Base-by-base conservation (phyloP, 2,888 invertebrate genomes). In the Gonocerus acuteangulatus region DNA sequence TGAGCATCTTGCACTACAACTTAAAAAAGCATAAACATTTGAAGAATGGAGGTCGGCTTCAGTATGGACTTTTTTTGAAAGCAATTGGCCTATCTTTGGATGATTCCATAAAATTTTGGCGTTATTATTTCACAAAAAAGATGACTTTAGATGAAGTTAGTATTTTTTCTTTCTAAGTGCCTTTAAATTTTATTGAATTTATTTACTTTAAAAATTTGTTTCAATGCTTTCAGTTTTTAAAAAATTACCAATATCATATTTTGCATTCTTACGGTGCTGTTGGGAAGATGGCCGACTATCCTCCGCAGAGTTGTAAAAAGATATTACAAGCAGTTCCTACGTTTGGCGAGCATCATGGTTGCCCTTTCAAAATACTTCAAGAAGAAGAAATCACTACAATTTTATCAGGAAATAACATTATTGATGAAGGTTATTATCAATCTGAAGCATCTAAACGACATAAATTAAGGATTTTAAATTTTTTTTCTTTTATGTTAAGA, bases 41-140 rank as follows among this genome's bases (percentile, higher is more conserved):
- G 18, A 58, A 56, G 19, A 63, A 65, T 45, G 60, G 62, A 15
- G 65, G 65, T 6, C 58, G 65, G 15, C 61, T 59, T 45, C 65
- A 65, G 60, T 65, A 62, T 27, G 60, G 60, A 2, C 39, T 65
- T 2, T 65, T 65, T 59, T 27, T 65, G 2, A 65, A 65, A 63
- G 63, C 45, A 19, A 60, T 65, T 2, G 65, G 65, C 2, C 54
- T 65, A 3, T 57, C 61, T 16, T 44, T 65, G 9, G 16, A 32
- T 7, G 60, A 56, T 48, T 51, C 65, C 13, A 2, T 65, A 22
- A 22, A 18, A 48, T 65, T 63, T 47, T 65, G 63, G 63, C 48
- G 63, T 16, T 21, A 57, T 19, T 59, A 62, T 54, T 65, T 65
- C 47, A 63, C 59, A 2, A 65, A 63, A 54, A 63, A 59, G 16